A percentile compares a stretch with the other conserved stretches of the same genome.
phyloP scores from a whole-genome alignment of 2,113 vertebrate genomes.

The Pionites leucogaster region DNA sequence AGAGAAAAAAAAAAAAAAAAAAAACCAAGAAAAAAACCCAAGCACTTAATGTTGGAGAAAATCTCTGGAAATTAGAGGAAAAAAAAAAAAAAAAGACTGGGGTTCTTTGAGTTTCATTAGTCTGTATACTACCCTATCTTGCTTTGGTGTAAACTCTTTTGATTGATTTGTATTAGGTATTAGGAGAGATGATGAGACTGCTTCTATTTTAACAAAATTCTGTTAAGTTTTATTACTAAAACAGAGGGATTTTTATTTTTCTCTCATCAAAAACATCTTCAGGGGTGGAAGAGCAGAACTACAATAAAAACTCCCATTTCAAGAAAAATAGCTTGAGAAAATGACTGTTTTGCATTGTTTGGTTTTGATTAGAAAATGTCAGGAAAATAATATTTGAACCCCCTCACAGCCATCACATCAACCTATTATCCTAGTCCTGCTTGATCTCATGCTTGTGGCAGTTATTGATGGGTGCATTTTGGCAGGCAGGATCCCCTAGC shows the following conservation, averaged over 20 bases:
- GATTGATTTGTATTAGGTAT: neutral
- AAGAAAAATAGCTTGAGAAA: neutral
- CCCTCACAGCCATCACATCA: no score
- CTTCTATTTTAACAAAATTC: neutral
- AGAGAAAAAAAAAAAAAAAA: neutral
- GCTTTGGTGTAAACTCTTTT: neutral
- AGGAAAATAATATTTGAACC: neutral
- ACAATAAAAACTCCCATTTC: neutral
- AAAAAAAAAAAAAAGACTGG: fast-evolving
- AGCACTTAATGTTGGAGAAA: neutral
- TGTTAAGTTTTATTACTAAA: neutral
- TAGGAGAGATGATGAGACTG: neutral
- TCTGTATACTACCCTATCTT: neutral
- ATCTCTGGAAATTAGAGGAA: neutral
- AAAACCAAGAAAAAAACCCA: neutral
- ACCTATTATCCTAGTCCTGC: neutral
- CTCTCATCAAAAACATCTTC: neutral
- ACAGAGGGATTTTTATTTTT: neutral
- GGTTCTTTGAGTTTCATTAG: neutral
- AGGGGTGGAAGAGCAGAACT: neutral
- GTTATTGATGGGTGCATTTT: neutral
- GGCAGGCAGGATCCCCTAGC: neutral
- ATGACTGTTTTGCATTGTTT: neutral
- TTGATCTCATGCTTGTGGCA: fast-evolving
- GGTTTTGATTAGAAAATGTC: neutral